Percentiles rank a stretch among this genome's conserved stretches.
Conservation (phyloP, 2,888 invertebrate genomes). For the Cremastobaeus sp. region DNA sequence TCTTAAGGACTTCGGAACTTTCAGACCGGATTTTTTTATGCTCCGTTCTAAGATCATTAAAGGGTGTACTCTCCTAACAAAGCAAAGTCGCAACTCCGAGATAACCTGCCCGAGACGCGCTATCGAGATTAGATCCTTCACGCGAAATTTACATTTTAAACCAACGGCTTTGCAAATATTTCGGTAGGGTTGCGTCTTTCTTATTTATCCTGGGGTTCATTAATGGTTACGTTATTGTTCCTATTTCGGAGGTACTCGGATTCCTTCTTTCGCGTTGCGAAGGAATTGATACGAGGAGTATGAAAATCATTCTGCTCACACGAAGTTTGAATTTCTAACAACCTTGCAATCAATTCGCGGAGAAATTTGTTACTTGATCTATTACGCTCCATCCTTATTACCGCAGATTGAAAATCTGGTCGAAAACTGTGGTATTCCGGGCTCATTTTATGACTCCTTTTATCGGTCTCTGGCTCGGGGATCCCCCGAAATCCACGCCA, state of each 20-base stretch:
- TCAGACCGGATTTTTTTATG: constrained; percentile 53
- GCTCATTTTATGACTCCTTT: constrained; percentile 26
- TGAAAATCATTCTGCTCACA: no score
- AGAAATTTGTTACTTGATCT: no score
- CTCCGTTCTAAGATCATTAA: constrained; percentile 52
- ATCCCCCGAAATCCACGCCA: constrained; percentile 20
- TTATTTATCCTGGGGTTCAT: neutral
- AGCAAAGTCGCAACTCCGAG: constrained; percentile 33
- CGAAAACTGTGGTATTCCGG: constrained; percentile 28
- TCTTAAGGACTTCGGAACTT: constrained; percentile 58
- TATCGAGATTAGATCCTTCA: constrained; percentile 46
- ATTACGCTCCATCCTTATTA: neutral
- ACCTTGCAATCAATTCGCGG: no score
- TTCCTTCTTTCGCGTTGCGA: no score
- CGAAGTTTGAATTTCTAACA: no score
- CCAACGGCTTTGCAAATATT: constrained; percentile 38
- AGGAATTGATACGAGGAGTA: no score
- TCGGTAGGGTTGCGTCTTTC: neutral
- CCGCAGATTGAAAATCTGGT: constrained; percentile 14
- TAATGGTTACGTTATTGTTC: neutral
- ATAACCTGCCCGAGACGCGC: constrained; percentile 22
- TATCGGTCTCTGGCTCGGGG: constrained; percentile 1
- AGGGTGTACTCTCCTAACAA: constrained; percentile 41
- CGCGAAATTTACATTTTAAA: constrained; percentile 49
- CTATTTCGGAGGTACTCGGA: no score